These are phyloP conservation scores for Tetraneura akinire DNA, from an alignment of 1,140 invertebrate species.

Conservation along the genomic window DNA sequence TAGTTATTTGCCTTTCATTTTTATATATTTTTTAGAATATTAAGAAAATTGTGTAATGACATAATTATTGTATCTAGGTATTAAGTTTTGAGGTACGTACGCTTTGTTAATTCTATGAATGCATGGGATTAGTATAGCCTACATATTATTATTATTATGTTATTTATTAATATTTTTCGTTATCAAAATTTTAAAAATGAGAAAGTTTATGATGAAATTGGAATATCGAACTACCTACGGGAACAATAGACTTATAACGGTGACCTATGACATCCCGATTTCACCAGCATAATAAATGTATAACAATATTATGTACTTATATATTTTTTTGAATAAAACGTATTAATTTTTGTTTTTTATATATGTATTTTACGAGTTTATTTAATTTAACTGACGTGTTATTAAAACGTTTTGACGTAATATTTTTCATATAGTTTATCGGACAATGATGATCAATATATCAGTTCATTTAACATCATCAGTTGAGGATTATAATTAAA, in stretches of 20 bases:
- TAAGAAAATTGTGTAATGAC: background rate
- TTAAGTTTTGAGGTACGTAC: background rate
- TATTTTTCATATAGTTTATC: no score
- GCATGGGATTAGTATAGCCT: background rate
- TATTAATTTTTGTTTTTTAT: no score
- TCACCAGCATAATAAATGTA: no score
- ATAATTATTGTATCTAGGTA: background rate
- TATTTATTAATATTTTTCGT: background rate
- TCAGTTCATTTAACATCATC: no score
- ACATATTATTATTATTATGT: background rate
- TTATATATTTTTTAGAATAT: background rate
- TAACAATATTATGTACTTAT: no score
- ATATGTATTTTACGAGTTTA: no score
- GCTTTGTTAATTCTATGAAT: background rate
- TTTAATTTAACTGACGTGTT: no score
- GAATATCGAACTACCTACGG: background rate
- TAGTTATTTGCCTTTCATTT: constrained; percentile 24
- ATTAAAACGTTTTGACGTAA: no score
- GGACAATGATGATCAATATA: no score
- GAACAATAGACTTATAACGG: background rate
- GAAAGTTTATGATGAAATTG: background rate
- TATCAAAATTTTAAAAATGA: background rate
- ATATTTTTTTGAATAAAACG: no score
- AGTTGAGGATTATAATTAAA: no score
- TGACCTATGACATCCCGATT: background rate